Base-by-base conservation (phyloP, 37 sponge, comb jelly and placozoan genomes). In the Crambe crambe region DNA sequence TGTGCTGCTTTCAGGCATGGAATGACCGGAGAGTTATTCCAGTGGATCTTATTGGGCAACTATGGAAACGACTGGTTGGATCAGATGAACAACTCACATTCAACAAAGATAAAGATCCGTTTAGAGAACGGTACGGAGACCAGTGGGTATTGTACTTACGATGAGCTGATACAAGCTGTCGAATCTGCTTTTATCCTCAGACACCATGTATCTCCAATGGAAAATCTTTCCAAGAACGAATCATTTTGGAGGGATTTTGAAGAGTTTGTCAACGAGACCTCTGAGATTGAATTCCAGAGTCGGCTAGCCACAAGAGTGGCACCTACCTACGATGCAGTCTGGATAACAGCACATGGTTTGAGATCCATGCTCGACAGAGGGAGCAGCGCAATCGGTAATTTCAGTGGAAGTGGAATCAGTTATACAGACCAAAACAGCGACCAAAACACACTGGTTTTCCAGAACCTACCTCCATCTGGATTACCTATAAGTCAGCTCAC, bases 271-370 rank as follows among this genome's bases (percentile, higher is more conserved):
- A 12, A 26, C 21, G 59, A 58, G 26, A 51, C 9, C 15, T 51
- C 54, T 18, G 15, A 51, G 9, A 18, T 15, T 15, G 4, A 26
- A 3, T 58, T 18, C 59, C 59, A 58, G 59, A 58, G 21, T 26
- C 59, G 21, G 59, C 25, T 3, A 1, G 60, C 57, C 10, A 37
- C 56, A 25, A 47, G 44, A 51, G 81, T 58, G 6, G 56, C 27
- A 17, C 0, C 40, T 25, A 41, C 81, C 2, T 80, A 80, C 63
- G 81, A 80, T 80, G 81, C 81, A 27, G 71, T 80, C 40, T 80
- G 81, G 81, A 29, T 25, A 22, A 58, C 71, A 43, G 73, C 73
- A 22, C n/a, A 43, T 21, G 70, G 61, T 21, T 2, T 80, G 2
- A 71, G 71, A 18, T 22, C 1, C 8, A n/a, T 70, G 2, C 3